Conservation (phyloP, 1,140 invertebrate species). For the Euura lappo region DNA sequence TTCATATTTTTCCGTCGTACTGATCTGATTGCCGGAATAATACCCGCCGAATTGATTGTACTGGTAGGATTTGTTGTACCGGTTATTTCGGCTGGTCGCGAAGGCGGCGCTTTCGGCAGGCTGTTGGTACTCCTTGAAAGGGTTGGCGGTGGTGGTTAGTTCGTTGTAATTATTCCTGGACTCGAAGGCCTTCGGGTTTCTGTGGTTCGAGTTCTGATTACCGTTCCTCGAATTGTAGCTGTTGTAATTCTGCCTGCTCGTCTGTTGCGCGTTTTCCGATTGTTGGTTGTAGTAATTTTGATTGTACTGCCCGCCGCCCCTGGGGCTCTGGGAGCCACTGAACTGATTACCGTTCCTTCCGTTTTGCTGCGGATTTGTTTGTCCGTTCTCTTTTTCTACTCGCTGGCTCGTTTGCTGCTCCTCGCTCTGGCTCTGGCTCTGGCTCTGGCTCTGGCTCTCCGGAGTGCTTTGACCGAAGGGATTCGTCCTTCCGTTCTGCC, state of each 20-base stretch:
- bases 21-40: constrained; percentile 32
- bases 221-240: not conserved
- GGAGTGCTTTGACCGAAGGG: constrained; percentile 45
- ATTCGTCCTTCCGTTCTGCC: constrained; percentile 53
- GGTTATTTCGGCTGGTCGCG: constrained; percentile 63
- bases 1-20: constrained; percentile 15
- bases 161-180: constrained; percentile 35
- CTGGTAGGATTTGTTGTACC: constrained; percentile 47
- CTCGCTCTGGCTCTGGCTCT: constrained; percentile 22
- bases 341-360: not conserved
- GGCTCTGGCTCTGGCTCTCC: constrained; percentile 34
- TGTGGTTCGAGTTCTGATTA: constrained; percentile 12
- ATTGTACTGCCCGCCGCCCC: constrained; percentile 22
- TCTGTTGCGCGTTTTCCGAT: constrained; percentile 33
- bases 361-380: not conserved
- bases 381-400: constrained; percentile 31
- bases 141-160: constrained; percentile 41
- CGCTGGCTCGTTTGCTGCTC: constrained; percentile 33
- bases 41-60: constrained; percentile 44
- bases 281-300: constrained; percentile 38
- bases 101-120: constrained; percentile 78
- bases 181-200: not conserved
- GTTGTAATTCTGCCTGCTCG: constrained; percentile 33
- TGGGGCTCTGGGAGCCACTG: not conserved
- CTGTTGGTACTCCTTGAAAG: constrained; percentile 70